Evolutionary conservation across 92 coral and sea anemone species (phyloP).

Genomic region (Porites divaricata): DNA sequence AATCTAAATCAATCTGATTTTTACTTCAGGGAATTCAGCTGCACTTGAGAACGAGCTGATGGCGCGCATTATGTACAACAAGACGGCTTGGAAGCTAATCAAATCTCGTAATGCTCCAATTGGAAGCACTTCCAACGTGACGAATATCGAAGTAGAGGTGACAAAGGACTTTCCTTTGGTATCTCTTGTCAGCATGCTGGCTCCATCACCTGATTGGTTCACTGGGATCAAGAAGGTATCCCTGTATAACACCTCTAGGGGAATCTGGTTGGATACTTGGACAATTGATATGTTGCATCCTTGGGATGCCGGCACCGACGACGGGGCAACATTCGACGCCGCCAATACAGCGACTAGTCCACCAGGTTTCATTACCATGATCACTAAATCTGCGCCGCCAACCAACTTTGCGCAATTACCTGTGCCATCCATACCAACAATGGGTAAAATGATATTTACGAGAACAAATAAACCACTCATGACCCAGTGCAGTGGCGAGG

Average conservation of each 20-base stretch:
- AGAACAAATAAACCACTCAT: not conserved
- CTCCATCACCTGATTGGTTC: conserved; percentile 66
- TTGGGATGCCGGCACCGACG: conserved; percentile 52
- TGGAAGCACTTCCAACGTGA: not conserved
- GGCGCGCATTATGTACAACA: not conserved
- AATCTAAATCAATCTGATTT: not conserved
- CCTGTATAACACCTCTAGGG: conserved; percentile 1
- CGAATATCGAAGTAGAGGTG: conserved; percentile 9
- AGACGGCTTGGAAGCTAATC: not conserved
- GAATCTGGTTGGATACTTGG: conserved; percentile 1
- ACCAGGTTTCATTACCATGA: not conserved
- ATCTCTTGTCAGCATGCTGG: conserved; percentile 49
- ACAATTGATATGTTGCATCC: conserved; percentile 5
- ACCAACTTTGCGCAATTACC: conserved; percentile 5
- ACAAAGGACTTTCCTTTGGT: conserved; percentile 31
- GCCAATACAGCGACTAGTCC: not conserved
- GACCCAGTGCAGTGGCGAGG: conserved; percentile 42
- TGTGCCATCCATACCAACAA: not conserved
- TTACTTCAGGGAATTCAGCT: conserved; percentile 13
- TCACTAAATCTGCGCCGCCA: conserved; percentile 7
- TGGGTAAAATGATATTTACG: conserved; percentile 29
- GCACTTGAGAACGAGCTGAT: not conserved
- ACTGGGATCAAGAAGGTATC: conserved; percentile 22
- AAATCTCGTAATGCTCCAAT: too few species aligned
- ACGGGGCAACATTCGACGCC: conserved; percentile 1